phyloP scores from a whole-genome alignment of 2,797 vertebrate genomes.

The Oryzias sinensis region DNA sequence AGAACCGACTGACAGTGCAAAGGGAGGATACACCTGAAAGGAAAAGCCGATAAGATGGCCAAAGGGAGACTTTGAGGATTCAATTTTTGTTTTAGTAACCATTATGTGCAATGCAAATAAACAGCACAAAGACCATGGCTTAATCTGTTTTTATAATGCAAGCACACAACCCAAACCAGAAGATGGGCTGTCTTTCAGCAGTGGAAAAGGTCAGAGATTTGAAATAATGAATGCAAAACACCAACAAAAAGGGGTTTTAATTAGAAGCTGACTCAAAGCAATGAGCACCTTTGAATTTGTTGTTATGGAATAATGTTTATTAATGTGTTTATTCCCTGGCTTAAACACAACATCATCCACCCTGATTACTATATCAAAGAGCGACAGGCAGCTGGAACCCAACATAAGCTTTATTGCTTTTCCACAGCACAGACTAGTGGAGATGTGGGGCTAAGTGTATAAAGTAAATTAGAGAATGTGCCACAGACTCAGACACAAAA shows the following conservation, averaged over 20 bases:
- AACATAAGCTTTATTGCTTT: slow-evolving; percentile 13
- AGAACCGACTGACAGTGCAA: slow-evolving; percentile 55
- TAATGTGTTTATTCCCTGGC: slow-evolving; percentile 68
- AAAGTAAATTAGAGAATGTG: not conserved
- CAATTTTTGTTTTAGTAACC: slow-evolving; percentile 47
- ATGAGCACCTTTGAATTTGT: slow-evolving; percentile 64
- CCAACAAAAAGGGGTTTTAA: slow-evolving; percentile 67
- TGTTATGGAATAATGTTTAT: slow-evolving; percentile 72
- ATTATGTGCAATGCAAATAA: slow-evolving; percentile 69
- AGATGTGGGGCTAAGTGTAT: slow-evolving; percentile 17
- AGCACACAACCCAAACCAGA: slow-evolving; percentile 39
- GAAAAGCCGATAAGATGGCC: slow-evolving; percentile 51
- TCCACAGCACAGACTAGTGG: slow-evolving; percentile 42
- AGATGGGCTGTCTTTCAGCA: slow-evolving; percentile 39
- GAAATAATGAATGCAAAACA: slow-evolving; percentile 64
- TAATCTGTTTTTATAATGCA: slow-evolving; percentile 58
- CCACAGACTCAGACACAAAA: slow-evolving; percentile 1
- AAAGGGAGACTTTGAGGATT: slow-evolving; percentile 45
- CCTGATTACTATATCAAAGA: slow-evolving; percentile 64
- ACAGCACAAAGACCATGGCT: slow-evolving; percentile 55
- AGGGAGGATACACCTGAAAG: slow-evolving; percentile 46
- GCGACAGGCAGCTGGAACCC: slow-evolving; percentile 31
- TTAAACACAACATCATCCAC: slow-evolving; percentile 42
- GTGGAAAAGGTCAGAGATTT: slow-evolving; percentile 53
- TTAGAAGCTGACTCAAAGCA: slow-evolving; percentile 63